Evolutionary conservation across 2,797 vertebrate species (phyloP).

Genomic region (Coranthus polyacanthus): DNA sequence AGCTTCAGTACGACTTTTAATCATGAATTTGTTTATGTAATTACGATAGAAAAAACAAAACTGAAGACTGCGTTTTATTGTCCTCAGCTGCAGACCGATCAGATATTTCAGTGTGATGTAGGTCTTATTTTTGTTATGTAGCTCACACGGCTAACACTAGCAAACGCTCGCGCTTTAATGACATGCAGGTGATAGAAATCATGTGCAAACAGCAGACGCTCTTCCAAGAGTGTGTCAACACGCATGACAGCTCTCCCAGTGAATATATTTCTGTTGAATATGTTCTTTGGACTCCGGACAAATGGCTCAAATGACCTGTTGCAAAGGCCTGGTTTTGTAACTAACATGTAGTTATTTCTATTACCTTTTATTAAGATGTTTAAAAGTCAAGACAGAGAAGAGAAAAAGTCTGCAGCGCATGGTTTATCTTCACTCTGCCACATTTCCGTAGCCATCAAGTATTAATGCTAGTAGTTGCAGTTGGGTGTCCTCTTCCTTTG

Average conservation of each 20-base stretch:
- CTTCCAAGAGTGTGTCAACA: constrained; percentile 79
- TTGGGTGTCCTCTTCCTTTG: constrained; percentile 48
- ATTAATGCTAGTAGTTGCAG: constrained; percentile 50
- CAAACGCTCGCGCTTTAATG: constrained; percentile 71
- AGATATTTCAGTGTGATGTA: constrained; percentile 68
- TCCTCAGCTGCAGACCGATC: constrained; percentile 66
- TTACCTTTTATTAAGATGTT: constrained; percentile 39
- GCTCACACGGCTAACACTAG: constrained; percentile 43
- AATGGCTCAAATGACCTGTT: constrained; percentile 67
- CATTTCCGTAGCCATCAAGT: constrained; percentile 30
- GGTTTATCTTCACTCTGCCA: constrained; percentile 29
- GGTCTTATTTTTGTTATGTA: constrained; percentile 61
- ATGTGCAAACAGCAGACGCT: constrained; percentile 71
- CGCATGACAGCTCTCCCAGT: constrained; percentile 56
- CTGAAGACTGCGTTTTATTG: constrained; percentile 47
- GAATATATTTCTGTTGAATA: constrained; percentile 71
- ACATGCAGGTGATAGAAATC: constrained; percentile 72
- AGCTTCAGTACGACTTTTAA: constrained; percentile 76
- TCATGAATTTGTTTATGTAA: constrained; percentile 85
- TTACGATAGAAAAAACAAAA: constrained; percentile 59
- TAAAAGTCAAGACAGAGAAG: constrained; percentile 21
- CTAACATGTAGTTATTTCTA: constrained; percentile 22
- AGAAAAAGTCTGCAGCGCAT: constrained; percentile 21
- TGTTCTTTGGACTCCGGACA: constrained; percentile 66
- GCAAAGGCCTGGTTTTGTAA: constrained; percentile 53